These are phyloP conservation scores for Alces alces DNA, from an alignment of 2,113 vertebrate genomes.

Conservation along the genomic window DNA sequence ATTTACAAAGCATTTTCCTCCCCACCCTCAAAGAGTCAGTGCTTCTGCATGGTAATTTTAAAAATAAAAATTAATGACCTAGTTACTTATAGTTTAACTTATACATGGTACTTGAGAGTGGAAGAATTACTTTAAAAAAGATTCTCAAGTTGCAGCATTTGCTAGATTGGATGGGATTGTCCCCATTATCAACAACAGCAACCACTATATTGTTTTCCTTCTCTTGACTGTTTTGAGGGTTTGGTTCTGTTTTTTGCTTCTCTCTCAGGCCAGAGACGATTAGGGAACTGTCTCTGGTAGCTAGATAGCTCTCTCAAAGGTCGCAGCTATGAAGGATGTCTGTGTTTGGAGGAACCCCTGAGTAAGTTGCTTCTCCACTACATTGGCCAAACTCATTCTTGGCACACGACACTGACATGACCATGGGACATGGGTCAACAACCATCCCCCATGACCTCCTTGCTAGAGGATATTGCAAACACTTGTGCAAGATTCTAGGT, in stretches of 20 bases:
- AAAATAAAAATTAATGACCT: background rate
- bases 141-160: background rate
- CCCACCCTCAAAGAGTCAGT: background rate
- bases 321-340: fast-evolving
- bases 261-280: background rate
- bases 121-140: background rate
- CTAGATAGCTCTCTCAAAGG: background rate
- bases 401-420: background rate
- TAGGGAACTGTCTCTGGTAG: background rate
- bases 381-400: background rate
- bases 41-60: background rate
- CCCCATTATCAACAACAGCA: background rate
- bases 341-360: background rate
- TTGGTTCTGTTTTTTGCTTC: background rate
- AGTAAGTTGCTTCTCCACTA: background rate
- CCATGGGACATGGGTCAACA: fast-evolving
- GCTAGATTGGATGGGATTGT: background rate
- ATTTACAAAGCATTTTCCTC: background rate
- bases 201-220: background rate
- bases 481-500: background rate
- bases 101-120: background rate
- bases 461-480: background rate
- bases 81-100: background rate
- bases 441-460: fast-evolving
- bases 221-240: background rate